These are phyloP conservation scores for Drosophila monieri DNA, from an alignment of 2,888 invertebrate species.

Conservation along the genomic window DNA sequence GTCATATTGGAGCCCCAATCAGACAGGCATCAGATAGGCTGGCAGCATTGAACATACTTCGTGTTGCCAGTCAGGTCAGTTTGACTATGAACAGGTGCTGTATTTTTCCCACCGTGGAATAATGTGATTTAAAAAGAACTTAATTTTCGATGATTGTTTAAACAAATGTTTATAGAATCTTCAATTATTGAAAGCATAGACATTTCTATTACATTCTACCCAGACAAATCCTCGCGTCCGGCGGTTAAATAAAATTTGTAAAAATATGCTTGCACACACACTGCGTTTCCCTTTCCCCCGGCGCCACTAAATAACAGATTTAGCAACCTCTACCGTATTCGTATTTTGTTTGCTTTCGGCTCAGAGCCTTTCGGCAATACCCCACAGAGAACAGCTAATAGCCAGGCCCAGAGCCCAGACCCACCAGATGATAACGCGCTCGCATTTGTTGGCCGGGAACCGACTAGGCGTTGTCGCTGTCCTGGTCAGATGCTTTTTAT, in stretches of 20 bases:
- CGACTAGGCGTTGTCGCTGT: conserved; percentile 32
- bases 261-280: conserved; percentile 50
- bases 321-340: conserved; percentile 58
- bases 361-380: conserved; percentile 28
- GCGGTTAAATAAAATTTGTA: conserved; percentile 26
- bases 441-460: conserved; percentile 47
- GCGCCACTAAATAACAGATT: conserved; percentile 74
- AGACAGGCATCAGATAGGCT: background rate
- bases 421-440: conserved; percentile 37
- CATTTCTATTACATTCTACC: conserved; percentile 4
- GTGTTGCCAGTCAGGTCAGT: conserved; percentile 1
- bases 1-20: conserved; percentile 49
- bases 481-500: conserved; percentile 56
- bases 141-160: background rate
- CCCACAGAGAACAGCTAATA: conserved; percentile 1
- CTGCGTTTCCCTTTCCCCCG: conserved; percentile 51
- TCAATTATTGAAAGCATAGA: background rate
- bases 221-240: conserved; percentile 1
- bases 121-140: background rate
- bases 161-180: background rate
- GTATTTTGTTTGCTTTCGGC: conserved; percentile 66
- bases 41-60: background rate
- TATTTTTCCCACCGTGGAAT: background rate
- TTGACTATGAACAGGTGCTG: background rate
- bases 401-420: conserved; percentile 1